A percentile compares a stretch with the other conserved stretches of the same genome.
Conservation (phyloP, 2,113 vertebrate genomes). For the Nematolebias whitei region DNA sequence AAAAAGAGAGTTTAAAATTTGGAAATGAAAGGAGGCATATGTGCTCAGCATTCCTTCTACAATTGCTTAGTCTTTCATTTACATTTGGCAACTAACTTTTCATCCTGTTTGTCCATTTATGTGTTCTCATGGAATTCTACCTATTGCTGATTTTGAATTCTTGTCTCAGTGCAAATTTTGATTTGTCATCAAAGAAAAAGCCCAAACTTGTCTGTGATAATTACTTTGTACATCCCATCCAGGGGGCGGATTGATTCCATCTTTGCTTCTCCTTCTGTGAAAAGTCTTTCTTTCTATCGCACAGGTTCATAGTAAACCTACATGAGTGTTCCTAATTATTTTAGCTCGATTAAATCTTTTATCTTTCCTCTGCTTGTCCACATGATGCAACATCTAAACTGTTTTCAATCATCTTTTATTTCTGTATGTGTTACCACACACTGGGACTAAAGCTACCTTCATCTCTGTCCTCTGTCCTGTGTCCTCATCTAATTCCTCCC, state of each 20-base stretch:
- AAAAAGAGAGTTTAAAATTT: no score
- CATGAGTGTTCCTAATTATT: slow-evolving; percentile 10
- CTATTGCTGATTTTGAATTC: no score
- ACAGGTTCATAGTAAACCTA: slow-evolving; percentile 5
- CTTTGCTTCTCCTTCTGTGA: background rate
- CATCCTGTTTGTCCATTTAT: no score
- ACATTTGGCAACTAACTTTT: no score
- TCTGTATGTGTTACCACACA: slow-evolving; percentile 2
- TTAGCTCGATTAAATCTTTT: slow-evolving; percentile 3
- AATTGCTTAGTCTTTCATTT: no score
- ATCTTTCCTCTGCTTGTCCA: slow-evolving; percentile 2
- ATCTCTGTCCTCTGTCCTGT: background rate
- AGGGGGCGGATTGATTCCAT: background rate
- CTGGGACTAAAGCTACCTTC: slow-evolving; percentile 9
- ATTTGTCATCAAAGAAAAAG: background rate
- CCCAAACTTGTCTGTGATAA: background rate
- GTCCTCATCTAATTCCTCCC: slow-evolving; percentile 19
- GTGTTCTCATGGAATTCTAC: no score
- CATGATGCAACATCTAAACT: background rate
- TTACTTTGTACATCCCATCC: no score
- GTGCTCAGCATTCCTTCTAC: no score
- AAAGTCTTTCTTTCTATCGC: background rate
- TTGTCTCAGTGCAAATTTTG: background rate
- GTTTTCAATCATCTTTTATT: no score
- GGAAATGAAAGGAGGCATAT: no score